phyloP scores from a whole-genome alignment of 1,140 invertebrate species.

The Parapsyche elsis region DNA sequence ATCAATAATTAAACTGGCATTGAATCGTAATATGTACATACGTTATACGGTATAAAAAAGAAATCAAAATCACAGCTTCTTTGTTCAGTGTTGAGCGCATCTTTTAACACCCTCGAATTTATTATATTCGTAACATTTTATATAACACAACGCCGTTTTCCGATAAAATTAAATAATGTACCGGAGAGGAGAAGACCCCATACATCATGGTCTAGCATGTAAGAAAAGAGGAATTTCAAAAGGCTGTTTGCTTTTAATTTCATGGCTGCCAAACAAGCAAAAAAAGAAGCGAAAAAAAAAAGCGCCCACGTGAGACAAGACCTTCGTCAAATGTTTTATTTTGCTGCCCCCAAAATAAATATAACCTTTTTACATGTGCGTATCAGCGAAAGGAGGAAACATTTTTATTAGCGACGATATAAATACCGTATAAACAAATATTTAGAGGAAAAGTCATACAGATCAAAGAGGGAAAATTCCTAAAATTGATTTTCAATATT shows the following conservation, averaged over 20 bases:
- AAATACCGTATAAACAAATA: constrained; percentile 1
- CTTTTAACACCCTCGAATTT: neutral
- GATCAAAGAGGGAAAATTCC: neutral
- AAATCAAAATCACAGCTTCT: neutral
- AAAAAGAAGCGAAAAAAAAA: constrained; percentile 33
- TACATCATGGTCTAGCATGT: constrained; percentile 42
- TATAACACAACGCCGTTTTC: neutral
- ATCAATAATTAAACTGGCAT: neutral
- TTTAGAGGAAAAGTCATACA: neutral
- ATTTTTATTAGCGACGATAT: constrained; percentile 27
- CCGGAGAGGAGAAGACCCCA: constrained; percentile 3
- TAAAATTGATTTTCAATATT: neutral
- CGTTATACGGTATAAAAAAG: too few relatives aligned
- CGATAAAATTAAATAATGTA: constrained; percentile 38
- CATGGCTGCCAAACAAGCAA: constrained; percentile 53
- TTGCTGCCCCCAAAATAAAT: constrained; percentile 47
- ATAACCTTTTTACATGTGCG: constrained; percentile 24
- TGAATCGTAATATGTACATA: too few relatives aligned
- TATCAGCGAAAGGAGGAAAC: neutral
- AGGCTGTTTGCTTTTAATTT: constrained; percentile 55
- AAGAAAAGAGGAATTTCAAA: constrained; percentile 41
- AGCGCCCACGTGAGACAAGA: constrained; percentile 43
- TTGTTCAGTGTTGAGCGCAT: neutral
- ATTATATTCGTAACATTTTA: neutral
- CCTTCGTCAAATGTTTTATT: constrained; percentile 55